Evolutionary conservation across 2,888 invertebrate species (phyloP).

Genomic region (Conus canariensis): DNA sequence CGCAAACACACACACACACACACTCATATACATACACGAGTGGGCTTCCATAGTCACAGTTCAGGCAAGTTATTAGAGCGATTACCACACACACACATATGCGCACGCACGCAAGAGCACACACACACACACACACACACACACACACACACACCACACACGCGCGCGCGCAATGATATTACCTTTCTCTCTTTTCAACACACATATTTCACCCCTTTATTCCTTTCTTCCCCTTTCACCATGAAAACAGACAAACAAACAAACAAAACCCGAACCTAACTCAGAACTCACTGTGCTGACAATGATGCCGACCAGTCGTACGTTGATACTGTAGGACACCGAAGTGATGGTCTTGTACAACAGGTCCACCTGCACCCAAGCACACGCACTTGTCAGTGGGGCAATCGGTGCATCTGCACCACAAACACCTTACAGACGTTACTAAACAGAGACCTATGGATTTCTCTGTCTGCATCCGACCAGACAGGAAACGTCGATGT

Average conservation of each 20-base stretch:
- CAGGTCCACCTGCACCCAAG: constrained; percentile 43
- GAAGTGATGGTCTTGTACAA: constrained; percentile 40
- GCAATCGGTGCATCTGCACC: no score
- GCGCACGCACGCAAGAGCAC: background rate
- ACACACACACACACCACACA: background rate
- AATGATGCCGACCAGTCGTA: constrained; percentile 38
- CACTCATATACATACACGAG: no score
- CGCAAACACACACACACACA: no score
- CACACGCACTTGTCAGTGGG: background rate
- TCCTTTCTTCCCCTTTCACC: no score
- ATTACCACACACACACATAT: background rate
- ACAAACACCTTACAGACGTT: no score
- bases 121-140: background rate
- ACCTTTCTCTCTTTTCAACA: background rate
- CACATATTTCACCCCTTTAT: background rate
- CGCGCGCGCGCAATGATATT: background rate
- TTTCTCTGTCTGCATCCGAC: no score
- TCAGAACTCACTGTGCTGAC: constrained; percentile 39
- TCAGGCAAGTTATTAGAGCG: no score
- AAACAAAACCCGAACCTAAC: no score
- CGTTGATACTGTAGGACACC: constrained; percentile 28
- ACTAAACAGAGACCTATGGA: no score
- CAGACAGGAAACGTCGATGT: no score
- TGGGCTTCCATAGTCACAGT: background rate
- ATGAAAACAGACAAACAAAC: no score